These are phyloP conservation scores for Amblyopsis rosae DNA, from an alignment of 2,113 vertebrate species.

Conservation along the genomic window DNA sequence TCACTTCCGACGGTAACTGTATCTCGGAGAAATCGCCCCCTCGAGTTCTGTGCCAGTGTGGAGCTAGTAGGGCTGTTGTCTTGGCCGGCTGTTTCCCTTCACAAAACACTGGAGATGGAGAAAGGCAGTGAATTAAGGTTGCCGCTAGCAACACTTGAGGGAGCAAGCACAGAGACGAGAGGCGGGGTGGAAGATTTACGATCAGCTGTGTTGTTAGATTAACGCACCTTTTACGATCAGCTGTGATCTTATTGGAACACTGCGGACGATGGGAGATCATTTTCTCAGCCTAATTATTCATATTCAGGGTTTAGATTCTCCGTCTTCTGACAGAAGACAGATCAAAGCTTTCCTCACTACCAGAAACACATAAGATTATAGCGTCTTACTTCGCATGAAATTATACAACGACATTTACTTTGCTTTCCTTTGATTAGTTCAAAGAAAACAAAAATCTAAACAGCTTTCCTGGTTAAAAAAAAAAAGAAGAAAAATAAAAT, in stretches of 20 bases:
- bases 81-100: slow-evolving; percentile 54
- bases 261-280: background rate
- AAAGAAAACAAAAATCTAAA: background rate
- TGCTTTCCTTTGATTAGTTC: background rate
- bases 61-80: slow-evolving; percentile 57
- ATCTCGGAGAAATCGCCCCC: background rate
- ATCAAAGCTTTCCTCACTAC: background rate
- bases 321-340: background rate
- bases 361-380: background rate
- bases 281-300: slow-evolving; percentile 3
- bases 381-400: background rate
- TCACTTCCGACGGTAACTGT: background rate
- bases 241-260: background rate
- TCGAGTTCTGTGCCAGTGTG: slow-evolving; percentile 42
- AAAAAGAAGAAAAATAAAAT: background rate
- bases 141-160: slow-evolving; percentile 9
- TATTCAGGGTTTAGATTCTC: background rate
- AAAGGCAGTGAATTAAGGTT: slow-evolving; percentile 3
- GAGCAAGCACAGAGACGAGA: slow-evolving; percentile 20
- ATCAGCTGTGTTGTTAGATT: background rate
- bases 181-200: slow-evolving; percentile 5
- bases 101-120: slow-evolving; percentile 46
- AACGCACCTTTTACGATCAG: background rate
- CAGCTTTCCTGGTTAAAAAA: background rate
- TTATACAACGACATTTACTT: background rate